Evolutionary conservation across 2,113 vertebrate genomes (phyloP), one percentile per base, ranked within the genome.

Genomic region (Vidua macroura): DNA sequence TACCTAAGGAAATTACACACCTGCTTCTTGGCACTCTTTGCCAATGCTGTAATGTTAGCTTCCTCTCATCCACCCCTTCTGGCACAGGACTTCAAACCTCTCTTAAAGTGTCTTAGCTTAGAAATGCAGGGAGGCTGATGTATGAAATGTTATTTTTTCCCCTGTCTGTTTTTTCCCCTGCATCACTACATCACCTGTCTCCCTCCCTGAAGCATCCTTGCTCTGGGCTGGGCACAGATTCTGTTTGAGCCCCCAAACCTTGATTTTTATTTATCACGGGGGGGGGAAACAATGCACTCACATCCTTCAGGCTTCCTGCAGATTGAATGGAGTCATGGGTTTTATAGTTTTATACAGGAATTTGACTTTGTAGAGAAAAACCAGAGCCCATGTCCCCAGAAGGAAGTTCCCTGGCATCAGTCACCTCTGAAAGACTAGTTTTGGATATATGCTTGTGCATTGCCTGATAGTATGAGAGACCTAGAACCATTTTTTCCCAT

Each of bases 221-320:
- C 1, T 1, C 0, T 0, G 1, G 15, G 5, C 15, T 79, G 33
- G 12, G 13, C 25, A 2, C 2, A 62, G 24, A 21, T 35, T 16
- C 27, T 80, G 7, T 67, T 15, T 49, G 53, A 86, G 39, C 13
- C 21, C 15, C 14, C 10, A 67, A n/a, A 59, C 10, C 2, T 33
- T 60, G 33, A 33, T 19, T 80, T 91, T 80, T 64, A 59, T 76
- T 83, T 68, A 55, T 21, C 1, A 9, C 14, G 13, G 2, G 10
- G 13, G 2, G 10, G 5, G 10, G 11, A 80, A 96, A 53, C 0
- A 4, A 18, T 73, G 13, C 0, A 1, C 18, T 73, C 2, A 0
- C 19, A n/a, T 56, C 31, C 56, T 74, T 81, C n/a, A 62, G 33
- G 22, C 20, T 37, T 93, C 31, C 37, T 84, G 64, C 15, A 43